These are phyloP conservation scores for Cygnus olor DNA, from an alignment of 2,797 vertebrate species.

Conservation along the genomic window DNA sequence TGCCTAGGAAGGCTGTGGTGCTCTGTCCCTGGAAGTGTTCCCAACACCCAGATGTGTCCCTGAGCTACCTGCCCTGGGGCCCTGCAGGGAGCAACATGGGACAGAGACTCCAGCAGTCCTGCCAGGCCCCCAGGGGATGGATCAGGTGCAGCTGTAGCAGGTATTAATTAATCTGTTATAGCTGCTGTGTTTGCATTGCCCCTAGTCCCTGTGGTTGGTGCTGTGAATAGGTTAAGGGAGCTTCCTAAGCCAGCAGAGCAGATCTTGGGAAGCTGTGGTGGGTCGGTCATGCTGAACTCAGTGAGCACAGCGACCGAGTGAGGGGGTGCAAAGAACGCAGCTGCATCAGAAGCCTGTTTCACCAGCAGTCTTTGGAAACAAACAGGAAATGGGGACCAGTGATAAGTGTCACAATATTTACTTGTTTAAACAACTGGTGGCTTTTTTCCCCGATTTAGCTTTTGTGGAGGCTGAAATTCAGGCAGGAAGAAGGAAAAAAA, in stretches of 20 bases:
- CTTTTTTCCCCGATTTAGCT: not conserved
- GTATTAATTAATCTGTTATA: not conserved
- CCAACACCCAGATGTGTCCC: accelerated
- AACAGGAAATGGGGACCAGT: not conserved
- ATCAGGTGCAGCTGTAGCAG: not conserved
- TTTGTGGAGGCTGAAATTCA: not conserved
- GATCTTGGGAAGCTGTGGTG: not conserved
- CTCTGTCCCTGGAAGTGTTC: not conserved
- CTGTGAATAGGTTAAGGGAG: not conserved
- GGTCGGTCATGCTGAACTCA: not conserved
- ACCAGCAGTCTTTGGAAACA: not conserved
- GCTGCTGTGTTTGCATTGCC: not conserved
- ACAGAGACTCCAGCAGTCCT: not conserved
- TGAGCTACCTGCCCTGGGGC: not conserved
- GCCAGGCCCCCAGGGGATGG: not conserved
- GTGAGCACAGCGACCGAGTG: not conserved
- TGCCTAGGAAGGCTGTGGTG: too few species aligned
- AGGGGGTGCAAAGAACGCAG: not conserved
- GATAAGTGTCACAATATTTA: not conserved
- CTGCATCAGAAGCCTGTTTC: not conserved
- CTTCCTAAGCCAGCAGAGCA: not conserved
- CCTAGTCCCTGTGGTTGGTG: not conserved
- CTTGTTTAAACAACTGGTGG: not conserved
- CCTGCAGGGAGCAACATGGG: not conserved
- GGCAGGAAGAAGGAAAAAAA: not conserved